phyloP scores from a whole-genome alignment of 2,888 invertebrate genomes.

The Seladonia tumulorum region DNA sequence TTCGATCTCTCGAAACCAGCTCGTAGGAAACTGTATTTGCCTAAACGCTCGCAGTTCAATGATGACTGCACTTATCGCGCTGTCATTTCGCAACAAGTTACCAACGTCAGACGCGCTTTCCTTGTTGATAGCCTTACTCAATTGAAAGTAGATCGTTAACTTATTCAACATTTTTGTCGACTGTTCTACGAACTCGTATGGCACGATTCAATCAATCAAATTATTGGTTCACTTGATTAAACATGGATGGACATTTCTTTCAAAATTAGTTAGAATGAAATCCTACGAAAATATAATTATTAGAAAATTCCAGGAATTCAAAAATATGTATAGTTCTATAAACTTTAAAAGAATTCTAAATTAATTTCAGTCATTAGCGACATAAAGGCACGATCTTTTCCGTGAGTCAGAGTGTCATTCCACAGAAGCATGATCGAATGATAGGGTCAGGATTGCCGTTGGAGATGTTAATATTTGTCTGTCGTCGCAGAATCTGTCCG shows the following conservation, averaged over 20 bases:
- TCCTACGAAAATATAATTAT: not conserved
- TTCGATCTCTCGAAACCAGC: not conserved
- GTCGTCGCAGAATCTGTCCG: constrained; percentile 13
- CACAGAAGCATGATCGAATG: not conserved
- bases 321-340: not conserved
- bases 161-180: not conserved
- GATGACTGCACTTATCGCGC: not conserved
- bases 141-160: not conserved
- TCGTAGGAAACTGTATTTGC: not conserved
- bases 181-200: not conserved
- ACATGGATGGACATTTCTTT: no score
- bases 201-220: not conserved
- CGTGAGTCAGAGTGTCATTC: not conserved
- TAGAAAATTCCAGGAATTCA: not conserved
- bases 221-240: not conserved
- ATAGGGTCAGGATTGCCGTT: constrained; percentile 13
- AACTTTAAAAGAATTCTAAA: not conserved
- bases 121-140: not conserved
- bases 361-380: not conserved
- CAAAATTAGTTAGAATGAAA: no score
- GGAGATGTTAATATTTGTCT: constrained; percentile 1
- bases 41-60: not conserved
- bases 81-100: not conserved
- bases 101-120: not conserved
- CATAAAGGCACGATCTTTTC: not conserved